A percentile compares a stretch with the other conserved stretches of the same genome.
Conservation (phyloP, 2,888 invertebrate genomes). For the Junonia oenone region DNA sequence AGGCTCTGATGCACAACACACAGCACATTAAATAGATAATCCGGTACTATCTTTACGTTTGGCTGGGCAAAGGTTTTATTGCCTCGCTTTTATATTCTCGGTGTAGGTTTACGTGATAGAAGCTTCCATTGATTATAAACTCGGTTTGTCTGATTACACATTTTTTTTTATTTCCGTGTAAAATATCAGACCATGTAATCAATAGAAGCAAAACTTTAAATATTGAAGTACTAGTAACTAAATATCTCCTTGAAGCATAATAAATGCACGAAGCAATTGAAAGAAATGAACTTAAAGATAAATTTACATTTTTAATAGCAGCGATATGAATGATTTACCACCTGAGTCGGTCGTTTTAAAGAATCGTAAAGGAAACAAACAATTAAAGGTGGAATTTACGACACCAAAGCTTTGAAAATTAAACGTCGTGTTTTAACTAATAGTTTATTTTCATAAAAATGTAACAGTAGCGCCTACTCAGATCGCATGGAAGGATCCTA, state of each 20-base stretch:
- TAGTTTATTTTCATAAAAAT: neutral
- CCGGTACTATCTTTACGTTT: conserved; percentile 37
- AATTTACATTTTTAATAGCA: neutral
- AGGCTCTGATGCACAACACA: conserved; percentile 24
- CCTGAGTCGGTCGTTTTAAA: neutral
- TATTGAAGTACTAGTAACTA: neutral
- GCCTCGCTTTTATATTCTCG: conserved; percentile 21
- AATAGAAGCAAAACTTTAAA: neutral
- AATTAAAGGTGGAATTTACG: neutral
- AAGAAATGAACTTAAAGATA: neutral
- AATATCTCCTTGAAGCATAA: neutral
- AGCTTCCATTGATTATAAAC: conserved; percentile 24
- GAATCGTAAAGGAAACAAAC: neutral
- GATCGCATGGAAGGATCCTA: conserved; percentile 26
- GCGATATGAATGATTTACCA: neutral
- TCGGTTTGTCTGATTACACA: neutral
- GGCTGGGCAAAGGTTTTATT: conserved; percentile 37
- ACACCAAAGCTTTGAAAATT: neutral
- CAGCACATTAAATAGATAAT: conserved; percentile 38
- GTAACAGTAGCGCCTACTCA: conserved; percentile 9
- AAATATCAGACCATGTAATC: neutral
- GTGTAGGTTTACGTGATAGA: conserved; percentile 24
- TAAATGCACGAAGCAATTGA: neutral
- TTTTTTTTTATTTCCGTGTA: neutral
- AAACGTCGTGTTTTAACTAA: neutral